Base-by-base conservation (phyloP, 2,888 invertebrate genomes). In the Mythimna loreyi region DNA sequence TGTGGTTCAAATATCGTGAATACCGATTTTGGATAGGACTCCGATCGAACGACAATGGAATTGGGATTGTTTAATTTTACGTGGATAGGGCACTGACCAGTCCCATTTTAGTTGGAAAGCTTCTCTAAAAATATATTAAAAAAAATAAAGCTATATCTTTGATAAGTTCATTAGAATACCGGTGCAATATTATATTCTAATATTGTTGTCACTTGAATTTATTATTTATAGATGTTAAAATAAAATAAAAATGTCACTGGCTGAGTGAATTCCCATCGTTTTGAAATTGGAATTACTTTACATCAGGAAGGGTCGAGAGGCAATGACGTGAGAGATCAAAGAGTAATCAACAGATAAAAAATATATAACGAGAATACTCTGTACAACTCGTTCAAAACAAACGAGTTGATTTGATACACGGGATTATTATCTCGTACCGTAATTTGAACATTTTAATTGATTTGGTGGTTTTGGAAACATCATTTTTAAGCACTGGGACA, bases 281-380 rank as follows among this genome's bases (percentile, higher is more conserved):
- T 55, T 65, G 59, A 63, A 63, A 62, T 67, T 67, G 40, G 47
- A 61, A 74, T 77, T 49, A 64, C 60, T 58, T 71, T 40, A 55
- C 43, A 67, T 56, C 16, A 43, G 36, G 30, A 60, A 47, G 65
- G 80, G 79, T 67, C 68, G 40, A 66, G n/a, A 59, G 33, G 49
- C 67, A 71, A 65, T 67, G 68, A 71, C 61, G 63, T 69, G 58
- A 69, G 67, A 69, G 81, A 78, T 78, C 81, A 82, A 82, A 80
- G 71, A 57, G 67, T 65, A 78, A 82, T 82, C 65, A 75, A 63
- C 64, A 61, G 56, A 71, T 60, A 59, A 66, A 68, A 68, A 75
- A 57, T 56, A 50, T 58, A 49, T 60, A 62, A 76, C 62, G 67
- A 73, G 77, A 67, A 62, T 25, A 61, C 50, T 55, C 30, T 3